Percentiles rank a stretch among this genome's conserved stretches.
Conservation (phyloP, 2,113 vertebrate species). For the Pionites leucogaster region DNA sequence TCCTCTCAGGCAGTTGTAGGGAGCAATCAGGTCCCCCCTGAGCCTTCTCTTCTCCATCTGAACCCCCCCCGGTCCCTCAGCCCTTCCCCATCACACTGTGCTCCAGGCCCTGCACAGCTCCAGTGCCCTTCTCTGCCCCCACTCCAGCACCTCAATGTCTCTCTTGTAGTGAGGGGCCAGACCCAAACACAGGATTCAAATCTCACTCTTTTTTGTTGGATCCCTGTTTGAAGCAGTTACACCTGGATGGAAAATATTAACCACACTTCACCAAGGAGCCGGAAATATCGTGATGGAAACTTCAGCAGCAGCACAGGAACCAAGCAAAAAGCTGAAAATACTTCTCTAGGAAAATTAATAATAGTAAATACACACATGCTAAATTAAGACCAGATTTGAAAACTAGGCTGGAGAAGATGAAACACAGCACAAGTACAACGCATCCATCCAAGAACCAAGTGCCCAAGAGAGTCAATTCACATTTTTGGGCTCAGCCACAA, state of each 20-base stretch:
- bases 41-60: background rate
- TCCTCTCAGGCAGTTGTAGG: no score
- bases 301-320: background rate
- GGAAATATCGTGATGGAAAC: background rate
- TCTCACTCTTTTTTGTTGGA: background rate
- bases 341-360: slow-evolving; percentile 23
- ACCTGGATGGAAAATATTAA: slow-evolving; percentile 58
- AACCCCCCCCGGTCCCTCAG: background rate
- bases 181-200: background rate
- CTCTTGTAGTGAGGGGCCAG: background rate
- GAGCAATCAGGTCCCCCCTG: no score
- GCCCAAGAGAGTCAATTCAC: background rate
- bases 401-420: background rate
- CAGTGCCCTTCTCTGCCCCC: background rate
- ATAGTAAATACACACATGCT: background rate
- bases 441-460: background rate
- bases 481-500: background rate
- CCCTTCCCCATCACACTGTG: background rate
- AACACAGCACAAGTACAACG: background rate
- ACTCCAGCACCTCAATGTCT: background rate
- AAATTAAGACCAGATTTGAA: slow-evolving; percentile 27
- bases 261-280: background rate
- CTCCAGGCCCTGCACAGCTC: background rate
- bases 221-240: background rate
- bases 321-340: slow-evolving; percentile 51